Percentiles rank a stretch among this genome's conserved stretches.
Evolutionary conservation across 1,140 invertebrate genomes (phyloP).

Genomic region (Ceratina japonica): DNA sequence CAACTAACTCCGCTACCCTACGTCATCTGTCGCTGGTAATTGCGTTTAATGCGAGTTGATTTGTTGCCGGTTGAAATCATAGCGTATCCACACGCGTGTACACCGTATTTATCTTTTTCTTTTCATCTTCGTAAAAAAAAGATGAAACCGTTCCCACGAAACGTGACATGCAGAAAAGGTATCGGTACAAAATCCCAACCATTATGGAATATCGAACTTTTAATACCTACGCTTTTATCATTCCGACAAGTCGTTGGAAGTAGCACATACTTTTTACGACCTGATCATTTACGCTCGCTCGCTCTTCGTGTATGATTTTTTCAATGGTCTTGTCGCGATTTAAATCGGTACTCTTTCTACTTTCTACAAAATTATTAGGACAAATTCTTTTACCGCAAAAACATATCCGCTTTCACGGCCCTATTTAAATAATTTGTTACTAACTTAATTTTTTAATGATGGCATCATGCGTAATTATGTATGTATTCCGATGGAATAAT

Average conservation of each 20-base stretch:
- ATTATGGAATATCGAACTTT: constrained; percentile 13
- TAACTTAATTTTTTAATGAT: too few relatives aligned
- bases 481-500: too few relatives aligned
- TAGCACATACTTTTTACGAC: background rate
- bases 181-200: background rate
- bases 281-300: background rate
- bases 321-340: background rate
- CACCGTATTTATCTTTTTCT: background rate
- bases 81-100: constrained; percentile 14
- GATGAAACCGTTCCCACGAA: background rate
- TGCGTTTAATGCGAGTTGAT: constrained; percentile 74
- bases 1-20: constrained; percentile 55
- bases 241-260: background rate
- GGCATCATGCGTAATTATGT: too few relatives aligned
- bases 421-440: too few relatives aligned
- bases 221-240: background rate
- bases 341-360: background rate
- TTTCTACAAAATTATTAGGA: background rate
- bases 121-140: constrained; percentile 25
- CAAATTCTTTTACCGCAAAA: background rate
- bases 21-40: constrained; percentile 66
- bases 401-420: too few relatives aligned
- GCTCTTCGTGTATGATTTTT: background rate
- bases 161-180: background rate
- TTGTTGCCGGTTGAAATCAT: constrained; percentile 67